A percentile compares a stretch with the other conserved stretches of the same genome.
These are phyloP conservation scores for Phoxinus dragarum DNA, from an alignment of 2,797 vertebrate genomes.

Conservation along the genomic window DNA sequence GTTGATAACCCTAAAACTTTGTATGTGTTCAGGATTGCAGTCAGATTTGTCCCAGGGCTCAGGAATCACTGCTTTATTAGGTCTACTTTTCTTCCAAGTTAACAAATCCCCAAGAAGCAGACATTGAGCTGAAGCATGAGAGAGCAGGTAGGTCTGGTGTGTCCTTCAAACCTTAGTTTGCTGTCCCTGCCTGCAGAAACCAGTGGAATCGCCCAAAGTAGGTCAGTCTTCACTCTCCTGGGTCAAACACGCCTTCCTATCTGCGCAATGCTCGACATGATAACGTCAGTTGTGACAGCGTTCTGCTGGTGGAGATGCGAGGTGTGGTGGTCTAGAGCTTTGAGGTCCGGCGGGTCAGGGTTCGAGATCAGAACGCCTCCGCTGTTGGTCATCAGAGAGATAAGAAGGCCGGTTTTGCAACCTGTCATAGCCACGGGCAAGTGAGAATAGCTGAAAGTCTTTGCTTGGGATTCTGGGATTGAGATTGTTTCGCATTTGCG, in stretches of 20 bases:
- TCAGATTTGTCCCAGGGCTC: conserved; percentile 19
- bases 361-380: conserved; percentile 25
- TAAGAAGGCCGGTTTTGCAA: conserved; percentile 30
- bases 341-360: conserved; percentile 39
- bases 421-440: conserved; percentile 19
- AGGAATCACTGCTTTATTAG: not conserved
- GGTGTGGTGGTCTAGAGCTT: conserved; percentile 45
- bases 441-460: not conserved
- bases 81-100: conserved; percentile 32
- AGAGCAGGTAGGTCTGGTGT: conserved; percentile 56
- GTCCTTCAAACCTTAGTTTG: conserved; percentile 63
- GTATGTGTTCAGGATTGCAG: not conserved
- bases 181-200: conserved; percentile 62
- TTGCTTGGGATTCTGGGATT: conserved; percentile 8
- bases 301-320: conserved; percentile 40
- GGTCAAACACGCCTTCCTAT: conserved; percentile 60
- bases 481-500: not conserved
- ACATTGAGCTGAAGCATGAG: conserved; percentile 25
- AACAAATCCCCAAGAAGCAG: conserved; percentile 33
- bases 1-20: not conserved
- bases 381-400: conserved; percentile 34
- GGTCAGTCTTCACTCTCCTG: conserved; percentile 63
- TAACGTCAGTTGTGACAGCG: conserved; percentile 61
- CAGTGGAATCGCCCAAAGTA: conserved; percentile 65
- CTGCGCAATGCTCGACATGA: conserved; percentile 52